Conservation (phyloP, 64 coral and sea anemone species). For the Porites australiensis region DNA sequence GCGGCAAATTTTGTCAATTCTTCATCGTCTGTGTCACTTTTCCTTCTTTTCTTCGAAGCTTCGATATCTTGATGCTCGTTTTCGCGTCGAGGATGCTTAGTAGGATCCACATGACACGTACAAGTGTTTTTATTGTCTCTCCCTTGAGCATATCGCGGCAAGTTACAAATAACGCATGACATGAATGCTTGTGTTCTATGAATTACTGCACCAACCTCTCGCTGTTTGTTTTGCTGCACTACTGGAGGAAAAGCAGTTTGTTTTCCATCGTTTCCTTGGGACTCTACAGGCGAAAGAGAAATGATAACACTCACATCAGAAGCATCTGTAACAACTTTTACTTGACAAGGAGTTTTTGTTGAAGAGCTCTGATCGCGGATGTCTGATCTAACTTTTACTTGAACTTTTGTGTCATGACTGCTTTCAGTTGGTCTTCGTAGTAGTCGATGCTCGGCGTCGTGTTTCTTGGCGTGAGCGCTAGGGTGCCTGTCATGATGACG, state of each 20-base stretch:
- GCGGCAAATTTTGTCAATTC: not conserved
- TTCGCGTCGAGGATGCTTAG: constrained; percentile 7
- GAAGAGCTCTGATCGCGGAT: not conserved
- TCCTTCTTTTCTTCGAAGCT: constrained; percentile 15
- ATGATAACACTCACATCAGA: constrained; percentile 42
- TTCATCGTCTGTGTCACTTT: not conserved
- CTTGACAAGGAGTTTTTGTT: constrained; percentile 11
- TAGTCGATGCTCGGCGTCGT: not conserved
- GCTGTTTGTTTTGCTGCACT: not conserved
- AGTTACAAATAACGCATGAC: constrained; percentile 80
- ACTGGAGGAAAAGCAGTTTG: constrained; percentile 7
- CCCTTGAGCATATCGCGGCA: constrained; percentile 62
- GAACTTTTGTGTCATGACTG: not conserved
- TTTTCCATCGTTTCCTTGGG: not conserved
- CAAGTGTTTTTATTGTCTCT: constrained; percentile 13
- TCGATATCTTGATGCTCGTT: not conserved
- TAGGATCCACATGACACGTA: constrained; percentile 33
- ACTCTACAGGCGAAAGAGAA: not conserved
- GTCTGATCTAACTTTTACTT: constrained; percentile 1
- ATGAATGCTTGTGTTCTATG: constrained; percentile 77
- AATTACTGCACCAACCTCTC: constrained; percentile 42
- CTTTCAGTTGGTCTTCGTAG: not conserved
- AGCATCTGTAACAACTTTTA: not conserved
- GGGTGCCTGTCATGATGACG: constrained; percentile 4
- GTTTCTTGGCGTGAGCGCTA: not conserved